These are phyloP conservation scores for Notiomystis cincta DNA, from an alignment of 2,113 vertebrate genomes.

Conservation along the genomic window DNA sequence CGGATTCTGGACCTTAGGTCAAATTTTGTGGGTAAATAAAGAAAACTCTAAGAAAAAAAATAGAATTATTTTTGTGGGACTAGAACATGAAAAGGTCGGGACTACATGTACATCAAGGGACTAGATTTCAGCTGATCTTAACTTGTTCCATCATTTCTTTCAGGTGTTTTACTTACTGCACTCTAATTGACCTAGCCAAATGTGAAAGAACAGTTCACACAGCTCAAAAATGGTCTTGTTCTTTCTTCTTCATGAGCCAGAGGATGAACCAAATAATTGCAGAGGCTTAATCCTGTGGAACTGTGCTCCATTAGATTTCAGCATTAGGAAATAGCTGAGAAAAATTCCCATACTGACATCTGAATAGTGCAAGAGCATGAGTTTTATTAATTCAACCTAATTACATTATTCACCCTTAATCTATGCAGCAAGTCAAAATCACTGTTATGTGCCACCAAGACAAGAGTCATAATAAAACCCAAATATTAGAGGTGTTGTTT, in stretches of 20 bases:
- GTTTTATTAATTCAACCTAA: constrained; percentile 39
- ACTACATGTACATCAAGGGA: not conserved
- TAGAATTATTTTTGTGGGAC: not conserved
- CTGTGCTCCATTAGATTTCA: not conserved
- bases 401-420: constrained; percentile 33
- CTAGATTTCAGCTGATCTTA: not conserved
- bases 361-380: not conserved
- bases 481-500: constrained; percentile 31
- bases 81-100: not conserved
- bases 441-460: not conserved
- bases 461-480: not conserved
- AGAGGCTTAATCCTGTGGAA: not conserved
- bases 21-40: not conserved
- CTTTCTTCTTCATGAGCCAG: constrained; percentile 1
- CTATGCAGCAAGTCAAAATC: constrained; percentile 1
- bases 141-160: not conserved
- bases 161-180: not conserved
- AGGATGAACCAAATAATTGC: not conserved
- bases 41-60: not conserved
- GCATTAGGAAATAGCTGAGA: not conserved
- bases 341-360: not conserved
- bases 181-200: not conserved
- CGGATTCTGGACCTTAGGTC: not conserved
- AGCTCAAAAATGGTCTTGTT: not conserved
- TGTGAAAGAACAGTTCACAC: not conserved